Evolutionary conservation across 2,797 vertebrate species (phyloP).

Genomic region (Dendrocincla tyrannina): DNA sequence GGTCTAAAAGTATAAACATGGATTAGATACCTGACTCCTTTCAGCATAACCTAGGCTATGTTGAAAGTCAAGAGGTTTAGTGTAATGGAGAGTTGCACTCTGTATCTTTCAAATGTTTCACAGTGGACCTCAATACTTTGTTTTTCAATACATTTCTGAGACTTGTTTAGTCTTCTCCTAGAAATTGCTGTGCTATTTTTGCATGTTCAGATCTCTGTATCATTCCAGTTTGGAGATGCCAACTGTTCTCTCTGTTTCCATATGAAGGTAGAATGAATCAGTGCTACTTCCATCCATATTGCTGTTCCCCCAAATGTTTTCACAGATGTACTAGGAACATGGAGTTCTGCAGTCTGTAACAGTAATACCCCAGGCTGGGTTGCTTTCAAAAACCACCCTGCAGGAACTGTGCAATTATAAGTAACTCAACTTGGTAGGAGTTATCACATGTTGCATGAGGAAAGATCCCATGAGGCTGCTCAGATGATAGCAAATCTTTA

Average conservation of each 20-base stretch:
- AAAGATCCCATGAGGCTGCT: not conserved
- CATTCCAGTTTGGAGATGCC: slow-evolving; percentile 46
- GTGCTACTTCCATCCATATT: slow-evolving; percentile 27
- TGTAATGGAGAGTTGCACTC: not conserved
- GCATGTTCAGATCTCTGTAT: slow-evolving; percentile 32
- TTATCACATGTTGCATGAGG: not conserved
- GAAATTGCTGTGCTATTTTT: slow-evolving; percentile 57
- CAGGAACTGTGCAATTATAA: not conserved
- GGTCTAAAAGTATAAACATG: not conserved
- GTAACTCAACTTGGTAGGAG: not conserved
- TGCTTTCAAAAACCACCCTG: not conserved
- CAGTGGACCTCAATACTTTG: not conserved
- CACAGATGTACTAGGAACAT: slow-evolving; percentile 59
- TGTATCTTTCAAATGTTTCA: not conserved
- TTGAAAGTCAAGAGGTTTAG: not conserved
- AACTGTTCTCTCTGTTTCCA: slow-evolving; percentile 60
- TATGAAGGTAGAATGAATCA: slow-evolving; percentile 60
- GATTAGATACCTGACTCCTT: not conserved
- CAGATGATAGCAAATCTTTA: not conserved
- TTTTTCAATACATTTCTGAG: not conserved
- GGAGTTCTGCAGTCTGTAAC: slow-evolving; percentile 17
- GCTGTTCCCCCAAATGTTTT: slow-evolving; percentile 48
- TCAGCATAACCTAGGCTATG: not conserved
- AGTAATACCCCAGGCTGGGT: not conserved
- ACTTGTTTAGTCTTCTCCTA: not conserved